A percentile compares a stretch with the other conserved stretches of the same genome.
Evolutionary conservation across 2,888 invertebrate genomes (phyloP).

Genomic region (Vesta saturnalis): DNA sequence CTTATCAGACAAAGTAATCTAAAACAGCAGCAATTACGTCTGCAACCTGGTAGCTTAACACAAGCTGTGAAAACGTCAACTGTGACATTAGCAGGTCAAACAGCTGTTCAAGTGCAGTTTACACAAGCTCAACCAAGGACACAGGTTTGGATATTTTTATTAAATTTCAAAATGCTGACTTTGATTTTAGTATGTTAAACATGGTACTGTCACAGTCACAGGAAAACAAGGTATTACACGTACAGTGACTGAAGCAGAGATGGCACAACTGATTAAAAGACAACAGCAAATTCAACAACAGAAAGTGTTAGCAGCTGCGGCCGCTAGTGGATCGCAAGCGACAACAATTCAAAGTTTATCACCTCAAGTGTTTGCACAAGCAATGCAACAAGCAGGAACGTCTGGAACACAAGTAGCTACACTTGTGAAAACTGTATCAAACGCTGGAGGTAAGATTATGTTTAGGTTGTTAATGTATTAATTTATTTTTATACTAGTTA

Average conservation of each 20-base stretch:
- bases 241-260: slow-evolving; percentile 65
- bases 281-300: slow-evolving; percentile 58
- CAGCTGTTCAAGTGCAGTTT: slow-evolving; percentile 57
- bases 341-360: slow-evolving; percentile 57
- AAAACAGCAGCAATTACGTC: slow-evolving; percentile 57
- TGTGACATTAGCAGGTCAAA: slow-evolving; percentile 54
- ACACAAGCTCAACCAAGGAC: slow-evolving; percentile 56
- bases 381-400: slow-evolving; percentile 65
- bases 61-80: slow-evolving; percentile 56
- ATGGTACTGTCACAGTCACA: slow-evolving; percentile 58
- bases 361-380: slow-evolving; percentile 58
- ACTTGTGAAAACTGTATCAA: slow-evolving; percentile 70
- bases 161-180: not conserved
- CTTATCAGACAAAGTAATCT: slow-evolving; percentile 68
- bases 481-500: slow-evolving; percentile 46
- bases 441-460: slow-evolving; percentile 52
- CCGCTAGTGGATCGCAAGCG: slow-evolving; percentile 51
- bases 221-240: slow-evolving; percentile 57
- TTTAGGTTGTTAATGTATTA: slow-evolving; percentile 42
- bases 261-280: slow-evolving; percentile 65
- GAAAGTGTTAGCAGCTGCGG: slow-evolving; percentile 51
- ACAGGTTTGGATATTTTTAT: slow-evolving; percentile 32
- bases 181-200: slow-evolving; percentile 55
- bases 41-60: slow-evolving; percentile 51
- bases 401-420: slow-evolving; percentile 69